These are phyloP conservation scores for Plestiodon gilberti DNA, from an alignment of 2,113 vertebrate genomes.

Conservation along the genomic window DNA sequence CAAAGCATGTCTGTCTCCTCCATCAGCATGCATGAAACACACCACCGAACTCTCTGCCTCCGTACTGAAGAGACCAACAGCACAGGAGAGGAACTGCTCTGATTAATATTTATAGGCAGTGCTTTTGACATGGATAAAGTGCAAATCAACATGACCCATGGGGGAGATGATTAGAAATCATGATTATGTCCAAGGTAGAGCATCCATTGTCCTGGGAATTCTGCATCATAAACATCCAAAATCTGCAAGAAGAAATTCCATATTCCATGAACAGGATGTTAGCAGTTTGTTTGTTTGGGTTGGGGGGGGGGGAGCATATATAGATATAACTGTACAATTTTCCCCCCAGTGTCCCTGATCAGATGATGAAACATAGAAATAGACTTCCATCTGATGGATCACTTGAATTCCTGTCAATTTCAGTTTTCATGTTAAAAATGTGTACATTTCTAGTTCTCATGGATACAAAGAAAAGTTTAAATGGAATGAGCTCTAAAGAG, in stretches of 20 bases:
- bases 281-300: too few species aligned
- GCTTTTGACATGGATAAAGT: conserved; percentile 26
- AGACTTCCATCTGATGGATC: background rate
- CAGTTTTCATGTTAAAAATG: background rate
- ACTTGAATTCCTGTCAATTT: background rate
- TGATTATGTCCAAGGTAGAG: conserved; percentile 10
- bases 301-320: background rate
- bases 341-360: background rate
- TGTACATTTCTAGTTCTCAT: background rate
- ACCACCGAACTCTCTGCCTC: background rate
- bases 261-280: background rate
- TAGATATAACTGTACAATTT: too few species aligned
- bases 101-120: conserved; percentile 35
- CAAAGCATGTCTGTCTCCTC: background rate
- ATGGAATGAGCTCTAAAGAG: background rate
- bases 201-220: background rate
- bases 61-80: background rate
- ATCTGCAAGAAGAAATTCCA: background rate
- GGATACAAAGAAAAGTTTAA: background rate
- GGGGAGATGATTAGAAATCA: conserved; percentile 21
- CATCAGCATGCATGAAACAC: conserved; percentile 4
- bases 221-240: background rate
- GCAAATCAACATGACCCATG: conserved; percentile 29
- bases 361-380: background rate
- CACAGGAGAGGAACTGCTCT: background rate